These are phyloP conservation scores for Synanceia verrucosa DNA, from an alignment of 2,797 vertebrate genomes.

Conservation along the genomic window DNA sequence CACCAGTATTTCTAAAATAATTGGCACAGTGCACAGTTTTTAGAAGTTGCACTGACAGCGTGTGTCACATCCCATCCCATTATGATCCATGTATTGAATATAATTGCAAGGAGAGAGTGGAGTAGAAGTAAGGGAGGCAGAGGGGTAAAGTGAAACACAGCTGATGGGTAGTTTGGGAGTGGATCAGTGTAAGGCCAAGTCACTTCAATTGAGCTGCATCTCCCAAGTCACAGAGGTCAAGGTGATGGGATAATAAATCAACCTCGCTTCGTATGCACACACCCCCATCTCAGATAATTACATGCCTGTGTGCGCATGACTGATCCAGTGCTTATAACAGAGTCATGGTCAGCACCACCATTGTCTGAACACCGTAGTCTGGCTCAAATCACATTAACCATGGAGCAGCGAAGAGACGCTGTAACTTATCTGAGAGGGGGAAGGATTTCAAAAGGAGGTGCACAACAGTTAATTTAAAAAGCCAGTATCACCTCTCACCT, in stretches of 20 bases:
- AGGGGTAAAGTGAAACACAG: slow-evolving; percentile 13
- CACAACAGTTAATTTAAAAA: slow-evolving; percentile 42
- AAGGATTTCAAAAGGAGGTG: slow-evolving; percentile 42
- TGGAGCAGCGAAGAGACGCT: slow-evolving; percentile 9
- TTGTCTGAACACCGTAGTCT: slow-evolving; percentile 35
- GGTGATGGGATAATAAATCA: slow-evolving; percentile 82
- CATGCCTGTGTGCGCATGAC: slow-evolving; percentile 71
- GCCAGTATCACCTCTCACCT: slow-evolving; percentile 44
- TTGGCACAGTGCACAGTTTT: slow-evolving; percentile 2
- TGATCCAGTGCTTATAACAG: slow-evolving; percentile 71
- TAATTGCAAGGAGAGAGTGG: slow-evolving; percentile 25
- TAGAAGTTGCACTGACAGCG: slow-evolving; percentile 2
- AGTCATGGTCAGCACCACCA: slow-evolving; percentile 62
- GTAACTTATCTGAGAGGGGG: slow-evolving; percentile 28
- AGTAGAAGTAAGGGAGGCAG: slow-evolving; percentile 2
- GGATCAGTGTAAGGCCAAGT: slow-evolving; percentile 66
- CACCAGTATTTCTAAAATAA: slow-evolving; percentile 14
- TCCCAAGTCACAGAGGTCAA: slow-evolving; percentile 75
- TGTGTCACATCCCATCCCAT: slow-evolving; percentile 17
- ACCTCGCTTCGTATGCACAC: slow-evolving; percentile 36
- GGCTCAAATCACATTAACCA: slow-evolving; percentile 48
- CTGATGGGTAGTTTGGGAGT: slow-evolving; percentile 59
- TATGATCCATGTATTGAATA: slow-evolving; percentile 9
- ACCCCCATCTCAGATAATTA: slow-evolving; percentile 72
- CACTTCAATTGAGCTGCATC: slow-evolving; percentile 77